phyloP scores from a whole-genome alignment of 2,113 vertebrate species.

The Eolophus roseicapilla region DNA sequence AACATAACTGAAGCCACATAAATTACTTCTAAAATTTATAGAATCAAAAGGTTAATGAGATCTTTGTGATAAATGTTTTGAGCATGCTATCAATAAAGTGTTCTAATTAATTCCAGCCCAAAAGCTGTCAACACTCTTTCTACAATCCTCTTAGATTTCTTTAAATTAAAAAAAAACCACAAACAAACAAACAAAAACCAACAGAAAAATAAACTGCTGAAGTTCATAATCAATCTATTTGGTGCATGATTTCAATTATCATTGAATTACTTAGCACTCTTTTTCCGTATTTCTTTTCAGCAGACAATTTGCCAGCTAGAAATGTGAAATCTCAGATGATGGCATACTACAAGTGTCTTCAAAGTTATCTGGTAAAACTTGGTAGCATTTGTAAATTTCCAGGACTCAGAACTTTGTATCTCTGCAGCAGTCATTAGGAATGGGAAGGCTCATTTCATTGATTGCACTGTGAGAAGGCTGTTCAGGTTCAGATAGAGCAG shows the following conservation, averaged over 20 bases:
- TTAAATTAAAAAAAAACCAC: neutral
- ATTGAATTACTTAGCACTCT: neutral
- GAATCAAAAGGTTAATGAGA: neutral
- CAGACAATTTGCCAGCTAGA: neutral
- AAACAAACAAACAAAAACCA: neutral
- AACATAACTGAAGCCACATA: neutral
- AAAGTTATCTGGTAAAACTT: neutral
- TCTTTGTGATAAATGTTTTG: neutral
- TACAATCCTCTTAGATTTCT: neutral
- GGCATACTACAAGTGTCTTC: neutral
- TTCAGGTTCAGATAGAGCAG: slow-evolving; percentile 29
- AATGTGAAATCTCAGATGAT: neutral
- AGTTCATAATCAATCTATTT: neutral
- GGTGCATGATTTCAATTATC: neutral
- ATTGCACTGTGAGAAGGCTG: neutral
- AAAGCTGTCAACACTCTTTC: neutral
- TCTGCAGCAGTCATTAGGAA: neutral
- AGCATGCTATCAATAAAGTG: neutral
- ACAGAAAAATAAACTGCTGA: neutral
- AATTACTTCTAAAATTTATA: neutral
- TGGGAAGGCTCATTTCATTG: slow-evolving; percentile 23
- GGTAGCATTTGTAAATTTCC: neutral
- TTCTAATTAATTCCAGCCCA: neutral
- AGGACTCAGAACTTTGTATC: neutral
- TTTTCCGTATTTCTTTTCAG: neutral